Evolutionary conservation across 2,888 invertebrate genomes (phyloP).

Genomic region (Microctonus hyperodae): DNA sequence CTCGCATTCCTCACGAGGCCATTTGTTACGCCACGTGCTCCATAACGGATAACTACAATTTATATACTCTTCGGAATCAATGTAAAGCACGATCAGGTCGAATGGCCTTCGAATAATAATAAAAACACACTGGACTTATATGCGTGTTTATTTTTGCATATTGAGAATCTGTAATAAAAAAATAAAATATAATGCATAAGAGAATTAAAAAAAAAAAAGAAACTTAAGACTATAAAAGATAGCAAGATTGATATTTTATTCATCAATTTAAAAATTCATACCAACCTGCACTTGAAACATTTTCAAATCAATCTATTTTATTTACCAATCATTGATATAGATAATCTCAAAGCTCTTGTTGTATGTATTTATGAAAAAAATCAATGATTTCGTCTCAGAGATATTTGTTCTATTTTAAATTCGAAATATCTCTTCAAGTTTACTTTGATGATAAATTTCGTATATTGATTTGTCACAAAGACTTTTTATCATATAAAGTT

Average conservation of each 20-base stretch:
- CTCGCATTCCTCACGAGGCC: slow-evolving; percentile 35
- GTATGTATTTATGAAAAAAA: neutral
- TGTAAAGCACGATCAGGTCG: slow-evolving; percentile 11
- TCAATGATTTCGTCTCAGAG: neutral
- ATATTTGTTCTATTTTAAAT: neutral
- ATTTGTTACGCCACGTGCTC: slow-evolving; percentile 33
- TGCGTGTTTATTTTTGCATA: slow-evolving; percentile 14
- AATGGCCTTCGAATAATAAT: neutral
- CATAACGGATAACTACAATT: slow-evolving; percentile 26
- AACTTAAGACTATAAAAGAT: too few relatives aligned
- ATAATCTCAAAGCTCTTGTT: neutral
- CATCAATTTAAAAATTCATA: neutral
- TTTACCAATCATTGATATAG: neutral
- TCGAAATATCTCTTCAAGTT: neutral
- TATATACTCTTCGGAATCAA: slow-evolving; percentile 18
- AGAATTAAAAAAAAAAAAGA: neutral
- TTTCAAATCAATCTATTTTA: neutral
- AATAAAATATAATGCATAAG: neutral
- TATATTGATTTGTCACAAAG: neutral
- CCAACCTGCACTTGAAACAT: neutral
- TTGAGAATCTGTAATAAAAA: slow-evolving; percentile 1
- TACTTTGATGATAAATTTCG: neutral
- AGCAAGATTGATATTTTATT: neutral
- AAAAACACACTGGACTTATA: slow-evolving; percentile 15
- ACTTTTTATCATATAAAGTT: neutral